Evolutionary conservation across 1,140 invertebrate genomes (phyloP), one percentile per base, ranked within the genome.

Genomic region (Bombus confusus): DNA sequence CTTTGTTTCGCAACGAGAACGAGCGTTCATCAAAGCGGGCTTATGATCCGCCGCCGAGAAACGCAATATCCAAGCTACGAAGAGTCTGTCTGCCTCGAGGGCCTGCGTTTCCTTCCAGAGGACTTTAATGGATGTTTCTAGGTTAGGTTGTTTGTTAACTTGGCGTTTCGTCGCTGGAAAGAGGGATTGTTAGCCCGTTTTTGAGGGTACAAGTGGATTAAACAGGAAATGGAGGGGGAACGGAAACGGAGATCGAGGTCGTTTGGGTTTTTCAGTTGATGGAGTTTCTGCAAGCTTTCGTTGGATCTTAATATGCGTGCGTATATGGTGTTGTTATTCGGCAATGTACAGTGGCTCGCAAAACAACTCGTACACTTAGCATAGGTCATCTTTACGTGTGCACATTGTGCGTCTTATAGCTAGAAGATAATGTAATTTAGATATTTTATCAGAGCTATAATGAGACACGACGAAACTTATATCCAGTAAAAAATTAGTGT

Each of bases 21-120:
- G n/a, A 64, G 15, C 25, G 37, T 28, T 77, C 75, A 62, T 6
- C 52, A 25, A 25, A 59, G 12, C 75, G 59, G 31, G 28, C 64
- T 77, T 77, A 77, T 77, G 75, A 64, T 77, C 75, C 75, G 10
- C 28, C 28, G 15, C 8, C 37, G 18, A 64, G 59, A 34, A 77
- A 64, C 59, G 75, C 59, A 59, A 62, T 77, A 77, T 77, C 39
- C 18, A 39, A 37, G 10, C 22, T 62, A 10, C 10, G 13, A 28
- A 31, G 57, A 5, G 18, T n/a, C 37, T 31, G n/a, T 18, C 41
- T 62, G 28, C 75, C 25, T 37, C 34, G 37, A 10, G 18, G 28
- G 37, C 8, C 37, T 5, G 59, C 15, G 15, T 41, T 41, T 41
- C 28, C 75, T 31, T n/a, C 25, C 8, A 37, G 2, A 13, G 75